These are phyloP conservation scores for Rapana venosa DNA, from an alignment of 2,888 invertebrate genomes.

Conservation along the genomic window DNA sequence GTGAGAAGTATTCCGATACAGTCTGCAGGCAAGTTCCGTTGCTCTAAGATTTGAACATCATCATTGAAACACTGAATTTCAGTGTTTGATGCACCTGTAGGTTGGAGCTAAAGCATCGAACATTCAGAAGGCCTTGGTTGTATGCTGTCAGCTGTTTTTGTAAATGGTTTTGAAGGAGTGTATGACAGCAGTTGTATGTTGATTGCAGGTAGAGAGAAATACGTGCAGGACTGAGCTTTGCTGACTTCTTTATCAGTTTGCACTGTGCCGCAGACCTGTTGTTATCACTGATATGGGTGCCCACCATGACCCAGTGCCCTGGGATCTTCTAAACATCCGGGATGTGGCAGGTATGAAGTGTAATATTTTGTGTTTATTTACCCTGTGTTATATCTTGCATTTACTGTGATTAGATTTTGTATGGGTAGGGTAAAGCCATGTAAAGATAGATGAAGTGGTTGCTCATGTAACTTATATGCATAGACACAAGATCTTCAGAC, in stretches of 20 bases:
- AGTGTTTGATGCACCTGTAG: too few species aligned
- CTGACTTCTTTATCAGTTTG: constrained; percentile 62
- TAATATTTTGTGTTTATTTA: not conserved
- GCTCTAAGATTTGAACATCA: too few species aligned
- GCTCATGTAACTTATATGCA: too few species aligned
- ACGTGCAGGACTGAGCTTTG: constrained; percentile 55
- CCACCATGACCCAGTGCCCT: constrained; percentile 59
- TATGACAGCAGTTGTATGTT: not conserved
- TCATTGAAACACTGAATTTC: not conserved
- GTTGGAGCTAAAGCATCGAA: too few species aligned
- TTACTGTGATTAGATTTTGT: too few species aligned
- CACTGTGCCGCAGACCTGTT: constrained; percentile 60
- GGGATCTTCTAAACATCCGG: constrained; percentile 65
- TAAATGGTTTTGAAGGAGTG: not conserved
- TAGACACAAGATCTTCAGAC: too few species aligned
- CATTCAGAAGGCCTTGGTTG: too few species aligned
- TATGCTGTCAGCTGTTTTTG: not conserved
- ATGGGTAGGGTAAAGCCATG: too few species aligned
- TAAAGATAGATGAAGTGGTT: too few species aligned
- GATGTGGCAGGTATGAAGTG: constrained; percentile 60
- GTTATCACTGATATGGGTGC: constrained; percentile 64
- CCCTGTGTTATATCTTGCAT: too few species aligned
- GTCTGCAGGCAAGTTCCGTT: too few species aligned
- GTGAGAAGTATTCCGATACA: too few species aligned
- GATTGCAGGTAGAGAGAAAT: constrained; percentile 62